A percentile compares a stretch with the other conserved stretches of the same genome.
phyloP scores from a whole-genome alignment of 2,888 invertebrate species.

The Lysandra bellargus region DNA sequence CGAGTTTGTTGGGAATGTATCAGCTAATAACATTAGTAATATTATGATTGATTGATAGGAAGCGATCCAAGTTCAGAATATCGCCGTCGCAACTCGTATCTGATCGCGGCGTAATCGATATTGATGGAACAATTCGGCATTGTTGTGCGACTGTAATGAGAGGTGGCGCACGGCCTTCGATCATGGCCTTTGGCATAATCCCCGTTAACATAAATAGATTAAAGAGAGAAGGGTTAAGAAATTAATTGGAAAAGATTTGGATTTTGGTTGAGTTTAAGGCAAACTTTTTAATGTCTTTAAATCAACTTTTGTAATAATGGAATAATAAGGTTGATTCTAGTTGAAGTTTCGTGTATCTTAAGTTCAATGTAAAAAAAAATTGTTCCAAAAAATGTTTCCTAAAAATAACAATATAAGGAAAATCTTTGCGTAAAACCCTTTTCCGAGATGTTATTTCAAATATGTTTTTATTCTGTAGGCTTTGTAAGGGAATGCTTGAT shows the following conservation, averaged over 20 bases:
- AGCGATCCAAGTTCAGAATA: neutral
- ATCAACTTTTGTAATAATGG: neutral
- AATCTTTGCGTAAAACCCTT: neutral
- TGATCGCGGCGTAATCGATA: constrained; percentile 24
- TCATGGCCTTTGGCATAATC: constrained; percentile 29
- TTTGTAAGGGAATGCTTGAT: neutral
- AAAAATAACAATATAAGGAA: neutral
- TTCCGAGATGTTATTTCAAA: neutral
- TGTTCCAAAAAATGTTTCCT: neutral
- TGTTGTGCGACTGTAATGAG: constrained; percentile 9
- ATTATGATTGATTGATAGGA: constrained; percentile 23
- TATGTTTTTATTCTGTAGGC: neutral
- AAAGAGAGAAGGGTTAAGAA: neutral
- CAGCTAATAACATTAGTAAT: constrained; percentile 11
- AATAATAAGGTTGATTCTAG: neutral
- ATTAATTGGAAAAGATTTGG: constrained; percentile 6
- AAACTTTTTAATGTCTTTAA: neutral
- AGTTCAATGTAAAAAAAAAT: neutral
- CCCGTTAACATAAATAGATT: constrained; percentile 15
- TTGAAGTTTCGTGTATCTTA: neutral
- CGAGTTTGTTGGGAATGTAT: neutral
- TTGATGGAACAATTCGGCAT: constrained; percentile 28
- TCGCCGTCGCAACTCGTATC: neutral
- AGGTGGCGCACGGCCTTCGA: constrained; percentile 1
- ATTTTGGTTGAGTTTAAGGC: neutral